Conservation (phyloP, 2,113 vertebrate genomes). For the Brachyistius frenatus region DNA sequence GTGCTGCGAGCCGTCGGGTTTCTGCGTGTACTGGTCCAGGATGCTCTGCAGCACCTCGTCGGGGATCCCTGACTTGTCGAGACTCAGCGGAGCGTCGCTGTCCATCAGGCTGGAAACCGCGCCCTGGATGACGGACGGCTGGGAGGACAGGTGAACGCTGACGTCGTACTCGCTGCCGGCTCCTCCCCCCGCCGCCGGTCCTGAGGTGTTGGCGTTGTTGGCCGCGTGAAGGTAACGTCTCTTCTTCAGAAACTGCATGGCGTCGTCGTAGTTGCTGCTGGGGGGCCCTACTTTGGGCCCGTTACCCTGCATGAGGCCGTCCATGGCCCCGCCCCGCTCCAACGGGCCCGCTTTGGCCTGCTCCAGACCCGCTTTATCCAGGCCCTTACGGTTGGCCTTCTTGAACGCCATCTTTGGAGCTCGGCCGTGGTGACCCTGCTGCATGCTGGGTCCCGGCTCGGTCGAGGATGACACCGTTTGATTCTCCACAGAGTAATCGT, state of each 20-base stretch:
- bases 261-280: slow-evolving; percentile 96
- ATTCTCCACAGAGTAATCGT: slow-evolving; percentile 90
- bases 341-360: slow-evolving; percentile 85
- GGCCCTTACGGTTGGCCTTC: slow-evolving; percentile 90
- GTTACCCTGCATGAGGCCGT: slow-evolving; percentile 89
- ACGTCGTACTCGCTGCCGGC: slow-evolving; percentile 90
- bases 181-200: slow-evolving; percentile 38
- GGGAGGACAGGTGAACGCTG: slow-evolving; percentile 90
- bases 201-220: slow-evolving; percentile 67
- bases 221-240: slow-evolving; percentile 93
- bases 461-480: slow-evolving; percentile 88
- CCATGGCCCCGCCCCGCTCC: slow-evolving; percentile 84
- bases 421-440: slow-evolving; percentile 88
- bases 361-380: slow-evolving; percentile 87
- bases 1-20: slow-evolving; percentile 89
- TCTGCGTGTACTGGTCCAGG: slow-evolving; percentile 95
- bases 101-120: slow-evolving; percentile 92
- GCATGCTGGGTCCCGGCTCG: slow-evolving; percentile 88
- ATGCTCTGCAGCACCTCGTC: slow-evolving; percentile 98
- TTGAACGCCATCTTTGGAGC: slow-evolving; percentile 95
- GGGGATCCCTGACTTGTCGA: slow-evolving; percentile 96
- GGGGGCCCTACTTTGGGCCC: slow-evolving; percentile 87
- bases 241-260: slow-evolving; percentile 99
- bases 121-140: slow-evolving; percentile 92
- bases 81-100: slow-evolving; percentile 86